Evolutionary conservation across 2,888 invertebrate species (phyloP), one percentile per base, ranked within the genome.

Genomic region (Drosophila kambysellisi): DNA sequence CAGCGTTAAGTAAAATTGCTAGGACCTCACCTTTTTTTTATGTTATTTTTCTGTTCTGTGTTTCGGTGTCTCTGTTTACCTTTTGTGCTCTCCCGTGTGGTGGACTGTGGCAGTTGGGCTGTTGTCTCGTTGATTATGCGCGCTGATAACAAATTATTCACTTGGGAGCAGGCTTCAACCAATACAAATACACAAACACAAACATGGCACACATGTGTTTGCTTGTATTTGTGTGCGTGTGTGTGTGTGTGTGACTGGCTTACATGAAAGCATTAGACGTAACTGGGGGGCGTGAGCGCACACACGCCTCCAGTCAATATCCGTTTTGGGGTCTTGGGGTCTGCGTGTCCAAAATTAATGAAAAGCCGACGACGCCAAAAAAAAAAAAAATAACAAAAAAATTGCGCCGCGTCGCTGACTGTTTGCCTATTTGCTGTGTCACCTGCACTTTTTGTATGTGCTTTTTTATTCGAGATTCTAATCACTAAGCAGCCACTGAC

Each of bases 131-230:
- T 90, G 87, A 90, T 91, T 91, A 91, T 91, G 89, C 83, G 89
- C 83, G 87, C 87, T 88, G 83, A 88, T 91, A 91, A 87, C 88
- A 91, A 91, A 91, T 91, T 91, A 91, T 91, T 88, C 91, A 88
- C 88, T 76, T 77, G 91, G 86, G 91, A 85, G 67, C 78, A 71
- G 77, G 82, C 80, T 75, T 80, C 90, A 82, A 67, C 84, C 88
- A 71, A 83, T 69, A 70, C 70, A 72, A 35, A 60, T 58, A 64
- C 66, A 63, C 52, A 56, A 32, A 60, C 60, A 64, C 66, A 63
- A 56, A 56, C 56, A 68, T 59, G 70, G 56, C 41, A 69, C 51
- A 56, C 63, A 65, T 70, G 70, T 56, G 51, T 59, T 56, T 32
- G 54, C 57, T 25, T 29, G 33, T 48, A 25, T 51, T 60, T 70